These are phyloP conservation scores for Gallinago solitaria DNA, from an alignment of 2,797 vertebrate genomes.

Conservation along the genomic window DNA sequence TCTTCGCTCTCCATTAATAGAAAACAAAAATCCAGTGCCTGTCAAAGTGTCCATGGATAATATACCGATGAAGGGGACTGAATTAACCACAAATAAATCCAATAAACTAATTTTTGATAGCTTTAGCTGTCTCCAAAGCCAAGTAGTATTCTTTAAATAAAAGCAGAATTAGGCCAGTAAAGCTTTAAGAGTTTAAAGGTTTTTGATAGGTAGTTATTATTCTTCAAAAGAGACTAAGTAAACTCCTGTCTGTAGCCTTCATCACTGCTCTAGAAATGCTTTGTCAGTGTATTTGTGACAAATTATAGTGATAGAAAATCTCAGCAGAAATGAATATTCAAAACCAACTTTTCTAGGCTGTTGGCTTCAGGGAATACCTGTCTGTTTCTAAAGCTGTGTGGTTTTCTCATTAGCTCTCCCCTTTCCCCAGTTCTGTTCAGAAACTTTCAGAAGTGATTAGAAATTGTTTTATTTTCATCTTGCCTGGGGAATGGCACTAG, in stretches of 20 bases:
- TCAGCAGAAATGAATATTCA: slow-evolving; percentile 36
- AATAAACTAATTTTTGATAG: slow-evolving; percentile 5
- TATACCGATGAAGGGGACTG: background rate
- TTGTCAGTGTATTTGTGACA: slow-evolving; percentile 64
- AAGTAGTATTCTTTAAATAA: slow-evolving; percentile 39
- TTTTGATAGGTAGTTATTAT: slow-evolving; percentile 65
- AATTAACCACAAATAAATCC: slow-evolving; percentile 29
- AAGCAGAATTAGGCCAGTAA: slow-evolving; percentile 35
- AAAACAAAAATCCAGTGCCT: background rate
- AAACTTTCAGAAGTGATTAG: slow-evolving; percentile 43
- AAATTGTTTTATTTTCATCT: slow-evolving; percentile 48
- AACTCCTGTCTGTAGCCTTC: slow-evolving; percentile 67
- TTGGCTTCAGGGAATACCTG: slow-evolving; percentile 37
- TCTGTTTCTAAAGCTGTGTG: background rate
- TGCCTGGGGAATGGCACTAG: slow-evolving; percentile 24
- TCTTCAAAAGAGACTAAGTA: slow-evolving; percentile 34
- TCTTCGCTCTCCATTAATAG: background rate
- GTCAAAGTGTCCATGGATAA: background rate
- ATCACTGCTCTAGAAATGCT: slow-evolving; percentile 45
- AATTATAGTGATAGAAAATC: slow-evolving; percentile 50
- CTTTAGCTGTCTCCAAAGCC: slow-evolving; percentile 38
- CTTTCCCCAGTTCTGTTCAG: background rate
- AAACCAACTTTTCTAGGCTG: background rate
- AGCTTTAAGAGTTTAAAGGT: slow-evolving; percentile 43
- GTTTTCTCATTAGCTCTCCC: slow-evolving; percentile 34